Conservation (phyloP, 2,888 invertebrate species). For the Epiperipatus broadwayi region DNA sequence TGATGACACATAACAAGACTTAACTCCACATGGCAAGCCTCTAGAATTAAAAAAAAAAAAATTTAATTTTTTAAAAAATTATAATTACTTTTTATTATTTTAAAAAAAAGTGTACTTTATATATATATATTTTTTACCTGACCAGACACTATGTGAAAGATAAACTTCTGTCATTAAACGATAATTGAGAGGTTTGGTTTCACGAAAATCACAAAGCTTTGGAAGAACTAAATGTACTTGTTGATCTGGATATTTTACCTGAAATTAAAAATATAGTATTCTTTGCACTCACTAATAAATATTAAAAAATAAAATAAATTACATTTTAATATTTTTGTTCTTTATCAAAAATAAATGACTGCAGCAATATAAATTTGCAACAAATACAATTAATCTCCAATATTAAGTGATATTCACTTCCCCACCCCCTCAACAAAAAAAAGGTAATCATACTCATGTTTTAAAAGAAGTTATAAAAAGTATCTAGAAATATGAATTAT, state of each 20-base stretch:
- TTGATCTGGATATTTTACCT: slow-evolving; percentile 62
- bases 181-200: slow-evolving; percentile 22
- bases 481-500: too few relatives aligned
- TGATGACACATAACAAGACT: slow-evolving; percentile 58
- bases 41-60: slow-evolving; percentile 44
- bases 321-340: too few relatives aligned
- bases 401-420: too few relatives aligned
- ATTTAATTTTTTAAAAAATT: neutral
- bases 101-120: neutral
- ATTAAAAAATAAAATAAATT: too few relatives aligned
- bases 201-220: slow-evolving; percentile 49
- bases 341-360: too few relatives aligned
- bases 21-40: slow-evolving; percentile 69
- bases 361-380: too few relatives aligned
- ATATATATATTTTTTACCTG: slow-evolving; percentile 20
- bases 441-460: too few relatives aligned
- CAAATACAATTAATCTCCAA: too few relatives aligned
- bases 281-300: neutral
- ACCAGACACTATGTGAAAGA: slow-evolving; percentile 61
- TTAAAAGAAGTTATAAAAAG: too few relatives aligned
- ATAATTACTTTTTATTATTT: neutral
- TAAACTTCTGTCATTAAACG: slow-evolving; percentile 65
- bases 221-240: slow-evolving; percentile 64
- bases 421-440: too few relatives aligned
- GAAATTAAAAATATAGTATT: too few relatives aligned